Base-by-base conservation (phyloP, 2,797 vertebrate genomes). In the Mormyrus proboscirostris region DNA sequence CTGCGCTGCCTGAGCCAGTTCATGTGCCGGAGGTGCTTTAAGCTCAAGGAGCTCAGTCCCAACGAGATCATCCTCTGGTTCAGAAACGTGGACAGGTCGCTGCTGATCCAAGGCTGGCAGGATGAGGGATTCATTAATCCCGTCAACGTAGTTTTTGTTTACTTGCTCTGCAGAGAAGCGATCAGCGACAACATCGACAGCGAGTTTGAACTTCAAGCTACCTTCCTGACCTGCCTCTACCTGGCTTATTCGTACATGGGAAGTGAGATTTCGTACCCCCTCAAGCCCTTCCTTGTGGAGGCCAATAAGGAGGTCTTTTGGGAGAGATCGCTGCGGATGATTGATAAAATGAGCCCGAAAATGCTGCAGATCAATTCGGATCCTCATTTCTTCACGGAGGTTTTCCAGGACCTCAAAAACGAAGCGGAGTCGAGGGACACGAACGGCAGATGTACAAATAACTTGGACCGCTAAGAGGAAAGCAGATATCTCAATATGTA, bases 121-220 rank as follows among this genome's bases (percentile, higher is more conserved):
- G 97, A 98, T 92, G 97, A 98, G 94, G 97, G 97, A 90, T 98
- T 98, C 94, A 97, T 98, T 92, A 98, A 97, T 29, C 97, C 97
- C 0, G 97, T 97, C 92, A 98, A 97, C 94, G 94, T 98, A 89
- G 97, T 98, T 89, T 98, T 98, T 89, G 96, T 98, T 89, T 98
- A 98, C 93, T 93, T 98, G 93, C 97, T 98, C 82, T 98, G 97
- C 93, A 94, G 97, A 33, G 97, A 98, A 91, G 96, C 96, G 25
- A 96, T 98, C 91, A 95, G 96, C 88, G 96, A 97, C 91, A 96
- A 97, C 91, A 95, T 96, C 88, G 95, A 95, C 89, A 97, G 92
- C 90, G 97, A 96, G 91, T 96, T 95, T 69, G 97, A 98, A 94
- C 96, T 98, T 85, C 97, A 97, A 92, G 96, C 97, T 91, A 93